Evolutionary conservation across 2,113 vertebrate species (phyloP), one percentile per base, ranked within the genome.

Genomic region (Ptychochromis oligacanthus): DNA sequence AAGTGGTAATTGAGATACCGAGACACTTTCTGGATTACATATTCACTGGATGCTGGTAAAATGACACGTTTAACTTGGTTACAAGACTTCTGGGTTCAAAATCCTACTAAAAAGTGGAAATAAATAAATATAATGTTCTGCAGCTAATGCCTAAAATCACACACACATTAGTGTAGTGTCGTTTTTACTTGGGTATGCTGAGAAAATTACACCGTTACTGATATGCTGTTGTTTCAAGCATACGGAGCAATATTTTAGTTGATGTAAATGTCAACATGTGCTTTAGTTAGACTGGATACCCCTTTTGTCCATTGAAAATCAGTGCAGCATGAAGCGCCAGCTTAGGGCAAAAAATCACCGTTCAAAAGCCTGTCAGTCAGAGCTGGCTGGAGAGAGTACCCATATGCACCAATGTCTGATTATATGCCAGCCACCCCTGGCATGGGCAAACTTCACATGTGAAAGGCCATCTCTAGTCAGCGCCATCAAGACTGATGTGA

Each of bases 391-490:
- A 58, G 76, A 61, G 65, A 18, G 40, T 26, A 54, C 79, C 36
- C 80, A 55, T 65, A 49, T 36, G 52, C 79, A 70, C 24, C 43
- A 49, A 20, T 43, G 31, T 70, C 75, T 82, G 81, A 84, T 65
- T 77, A 26, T 9, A 46, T 86, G 81, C 89, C 90, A 89, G 55
- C 38, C 75, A 49, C 81, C 77, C 43, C 75, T 82, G 86, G 80
- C 86, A 75, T 67, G 26, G 24, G 80, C 60, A 20, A 67, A 52
- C 74, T 17, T 62, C 61, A 59, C 83, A 52, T 80, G 28, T 57
- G 67, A 76, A 77, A 83, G 76, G 24, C 80, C 85, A 57, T 83
- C 55, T 52, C 75, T 28, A 38, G 52, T 77, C 88, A 6, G 60
- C 86, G 13, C 72, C 82, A 56, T 26, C 58, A 79, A 31, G 22